A percentile compares a stretch with the other conserved stretches of the same genome.
phyloP scores from a whole-genome alignment of 2,797 vertebrate species.

The Ciconia nigra region DNA sequence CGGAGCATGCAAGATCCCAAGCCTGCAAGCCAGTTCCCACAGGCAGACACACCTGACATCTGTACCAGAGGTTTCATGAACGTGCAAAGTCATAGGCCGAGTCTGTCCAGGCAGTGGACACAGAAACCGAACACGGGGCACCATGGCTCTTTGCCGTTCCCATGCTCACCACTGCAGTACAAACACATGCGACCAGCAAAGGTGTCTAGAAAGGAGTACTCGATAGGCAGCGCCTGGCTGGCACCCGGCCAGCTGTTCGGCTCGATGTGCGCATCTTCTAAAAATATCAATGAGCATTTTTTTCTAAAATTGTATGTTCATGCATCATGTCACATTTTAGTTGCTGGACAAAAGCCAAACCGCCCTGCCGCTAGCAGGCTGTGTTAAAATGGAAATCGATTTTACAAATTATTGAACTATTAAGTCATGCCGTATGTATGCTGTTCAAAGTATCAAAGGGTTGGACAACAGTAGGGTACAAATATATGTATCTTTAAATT shows the following conservation, averaged over 20 bases:
- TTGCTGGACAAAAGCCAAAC: neutral
- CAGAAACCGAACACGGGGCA: fast-evolving
- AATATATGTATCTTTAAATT: neutral
- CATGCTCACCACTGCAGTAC: neutral
- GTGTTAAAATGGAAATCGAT: constrained; percentile 19
- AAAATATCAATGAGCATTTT: constrained; percentile 1
- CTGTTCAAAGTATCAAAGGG: neutral
- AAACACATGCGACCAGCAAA: fast-evolving
- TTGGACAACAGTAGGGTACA: neutral
- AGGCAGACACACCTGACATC: neutral
- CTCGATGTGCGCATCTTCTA: neutral
- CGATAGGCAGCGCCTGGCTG: neutral
- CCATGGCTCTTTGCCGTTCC: fast-evolving
- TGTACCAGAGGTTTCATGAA: neutral
- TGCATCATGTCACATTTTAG: neutral
- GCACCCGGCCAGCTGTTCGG: neutral
- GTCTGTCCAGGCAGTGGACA: neutral
- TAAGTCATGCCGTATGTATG: neutral
- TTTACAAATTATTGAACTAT: neutral
- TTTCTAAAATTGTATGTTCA: neutral
- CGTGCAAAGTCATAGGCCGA: fast-evolving
- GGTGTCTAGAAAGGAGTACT: neutral
- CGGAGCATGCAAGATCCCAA: neutral
- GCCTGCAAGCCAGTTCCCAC: neutral
- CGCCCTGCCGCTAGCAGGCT: neutral